Evolutionary conservation across 2,888 invertebrate species (phyloP), one percentile per base, ranked within the genome.

Genomic region (Diarsia dahlii): DNA sequence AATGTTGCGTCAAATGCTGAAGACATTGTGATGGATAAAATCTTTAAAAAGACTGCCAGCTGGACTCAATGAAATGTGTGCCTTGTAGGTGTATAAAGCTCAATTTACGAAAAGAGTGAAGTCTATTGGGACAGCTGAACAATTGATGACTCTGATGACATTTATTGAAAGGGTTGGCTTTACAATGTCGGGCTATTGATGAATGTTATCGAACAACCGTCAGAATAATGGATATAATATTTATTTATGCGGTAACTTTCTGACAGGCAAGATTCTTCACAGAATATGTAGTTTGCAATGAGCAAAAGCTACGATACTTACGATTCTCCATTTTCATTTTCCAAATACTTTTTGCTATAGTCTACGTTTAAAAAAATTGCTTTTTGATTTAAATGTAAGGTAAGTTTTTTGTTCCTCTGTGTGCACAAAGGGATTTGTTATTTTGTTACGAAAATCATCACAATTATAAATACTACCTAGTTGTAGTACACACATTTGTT

Each of bases 11-110:
- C n/a, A n/a, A 64, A 34, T 28, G 23, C 65, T 48, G 45, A 64
- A 73, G 74, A 76, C 13, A 73, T 68, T 68, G 63, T 45, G 45
- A 12, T 23, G 48, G 50, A 64, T 64, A 54, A 71, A 46, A 64
- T 46, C 56, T 9, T 60, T 60, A 28, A 58, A 28, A 28, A 64
- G 45, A 52, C 50, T 58, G 8, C 28, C 20, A 74, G 20, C 10
- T 34, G 15, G 2, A 46, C 3, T 34, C 50, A 60, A 15, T 52
- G 58, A 65, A 74, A 65, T 65, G 2, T 77, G n/a, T 64, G 39
- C 63, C 28, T 18, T 58, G 28, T 6, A 2, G 2, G 28, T 3
- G 0, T 8, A 60, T 60, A 60, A 60, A 28, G 58, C 28, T 60
- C 18, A 28, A 34, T 34, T 60, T 18, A 28, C 15, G 13, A 56